Evolutionary conservation across 2,113 vertebrate genomes (phyloP).

Genomic region (Semnornis frantzii): DNA sequence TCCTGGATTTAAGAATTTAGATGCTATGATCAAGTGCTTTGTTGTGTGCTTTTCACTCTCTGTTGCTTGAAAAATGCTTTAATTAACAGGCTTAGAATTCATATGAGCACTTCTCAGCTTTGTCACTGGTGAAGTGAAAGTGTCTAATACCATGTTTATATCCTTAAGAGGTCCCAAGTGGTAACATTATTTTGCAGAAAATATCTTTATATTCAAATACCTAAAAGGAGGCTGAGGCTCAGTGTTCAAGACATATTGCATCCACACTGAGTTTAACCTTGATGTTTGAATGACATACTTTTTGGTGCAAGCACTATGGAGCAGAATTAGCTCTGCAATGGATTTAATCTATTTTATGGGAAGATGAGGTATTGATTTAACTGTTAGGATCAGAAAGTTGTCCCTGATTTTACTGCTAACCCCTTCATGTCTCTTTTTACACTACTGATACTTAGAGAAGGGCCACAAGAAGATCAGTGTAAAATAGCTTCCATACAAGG

Average conservation of each 20-base stretch:
- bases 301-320: neutral
- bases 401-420: neutral
- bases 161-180: neutral
- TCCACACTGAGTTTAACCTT: neutral
- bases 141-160: neutral
- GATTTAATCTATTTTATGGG: neutral
- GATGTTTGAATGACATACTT: neutral
- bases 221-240: neutral
- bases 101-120: neutral
- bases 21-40: neutral
- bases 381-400: neutral
- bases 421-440: neutral
- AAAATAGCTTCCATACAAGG: neutral
- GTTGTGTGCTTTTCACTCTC: neutral
- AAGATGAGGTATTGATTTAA: neutral
- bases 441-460: neutral
- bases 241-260: neutral
- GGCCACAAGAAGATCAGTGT: neutral
- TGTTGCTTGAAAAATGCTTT: constrained; percentile 13
- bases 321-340: neutral
- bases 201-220: neutral
- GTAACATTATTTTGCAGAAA: neutral
- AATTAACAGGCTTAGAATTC: constrained; percentile 5
- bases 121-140: neutral
- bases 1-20: neutral